A percentile compares a stretch with the other conserved stretches of the same genome.
Conservation (phyloP, 1,140 invertebrate genomes). For the Conus ventricosus region DNA sequence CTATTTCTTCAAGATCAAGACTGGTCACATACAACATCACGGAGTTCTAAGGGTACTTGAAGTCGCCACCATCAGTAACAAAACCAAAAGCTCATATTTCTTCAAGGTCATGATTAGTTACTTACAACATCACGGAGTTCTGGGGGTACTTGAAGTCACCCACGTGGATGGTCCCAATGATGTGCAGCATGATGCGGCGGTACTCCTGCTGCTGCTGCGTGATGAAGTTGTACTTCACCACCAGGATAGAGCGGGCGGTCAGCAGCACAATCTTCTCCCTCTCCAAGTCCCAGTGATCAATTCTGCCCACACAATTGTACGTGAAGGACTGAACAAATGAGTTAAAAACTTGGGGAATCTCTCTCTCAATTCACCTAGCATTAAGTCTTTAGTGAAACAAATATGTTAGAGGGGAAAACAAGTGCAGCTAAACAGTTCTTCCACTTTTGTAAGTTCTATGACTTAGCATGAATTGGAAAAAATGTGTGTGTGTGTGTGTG, state of each 20-base stretch:
- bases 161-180: conserved; percentile 83
- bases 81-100: too few species aligned
- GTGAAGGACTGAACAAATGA: too few species aligned
- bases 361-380: too few species aligned
- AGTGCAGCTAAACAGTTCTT: too few species aligned
- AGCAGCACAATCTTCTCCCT: conserved; percentile 17
- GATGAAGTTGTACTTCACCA: conserved; percentile 90
- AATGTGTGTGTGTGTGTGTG: too few species aligned
- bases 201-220: conserved; percentile 83
- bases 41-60: conserved; percentile 86
- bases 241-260: conserved; percentile 80
- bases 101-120: conserved; percentile 68
- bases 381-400: too few species aligned
- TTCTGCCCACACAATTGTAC: neutral
- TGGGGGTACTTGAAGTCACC: conserved; percentile 88
- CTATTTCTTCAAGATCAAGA: too few species aligned
- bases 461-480: too few species aligned
- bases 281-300: neutral
- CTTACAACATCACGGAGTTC: conserved; percentile 88
- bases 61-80: conserved; percentile 79
- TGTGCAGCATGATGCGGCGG: conserved; percentile 80
- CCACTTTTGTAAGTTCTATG: too few species aligned
- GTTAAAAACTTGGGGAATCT: too few species aligned
- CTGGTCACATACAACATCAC: conserved; percentile 77
- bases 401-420: too few species aligned